Evolutionary conservation across 2,888 invertebrate species (phyloP), one percentile per base, ranked within the genome.

Genomic region (Erynnis tages): DNA sequence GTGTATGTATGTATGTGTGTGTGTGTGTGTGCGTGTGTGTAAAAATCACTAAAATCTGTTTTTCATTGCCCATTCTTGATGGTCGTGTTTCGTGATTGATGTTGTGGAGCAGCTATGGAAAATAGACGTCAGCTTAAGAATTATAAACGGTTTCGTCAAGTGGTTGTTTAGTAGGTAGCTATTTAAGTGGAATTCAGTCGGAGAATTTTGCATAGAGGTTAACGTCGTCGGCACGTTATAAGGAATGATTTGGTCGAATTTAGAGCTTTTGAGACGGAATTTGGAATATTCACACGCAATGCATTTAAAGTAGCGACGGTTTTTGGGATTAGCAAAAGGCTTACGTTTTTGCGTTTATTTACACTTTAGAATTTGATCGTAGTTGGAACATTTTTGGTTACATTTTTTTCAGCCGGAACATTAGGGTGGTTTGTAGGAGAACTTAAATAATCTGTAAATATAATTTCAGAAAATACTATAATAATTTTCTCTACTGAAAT

Each of bases 111-210:
- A 4, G 17, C 25, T 27, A 40, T 49, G 13, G 19, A 27, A 21
- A 49, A 41, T 49, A 17, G 27, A 35, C 30, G 41, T 25, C 25
- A 49, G 23, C 13, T 41, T 19, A 14, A 48, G 21, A 45, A 45
- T 47, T 29, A 21, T 37, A 34, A 40, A 40, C 32, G 32, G 2
- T 29, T 38, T 40, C 11, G 14, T 21, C 21, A 4, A 21, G 14
- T 5, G 7, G 10, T 30, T 11, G n/a, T 14, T 11, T 5, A 44
- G 29, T 13, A 6, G 13, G 32, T 13, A 23, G 40, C 17, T 49
- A 41, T 49, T 49, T 40, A 16, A 17, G 17, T 17, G 32, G 49
- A 32, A 41, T 25, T 23, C 49, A 49, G 49, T 32, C 49, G 32
- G 34, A 17, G 30, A 30, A 38, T 48, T 38, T 48, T 4, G 23